These are phyloP conservation scores for Andrena dorsata DNA, from an alignment of 2,888 invertebrate genomes.

Conservation along the genomic window DNA sequence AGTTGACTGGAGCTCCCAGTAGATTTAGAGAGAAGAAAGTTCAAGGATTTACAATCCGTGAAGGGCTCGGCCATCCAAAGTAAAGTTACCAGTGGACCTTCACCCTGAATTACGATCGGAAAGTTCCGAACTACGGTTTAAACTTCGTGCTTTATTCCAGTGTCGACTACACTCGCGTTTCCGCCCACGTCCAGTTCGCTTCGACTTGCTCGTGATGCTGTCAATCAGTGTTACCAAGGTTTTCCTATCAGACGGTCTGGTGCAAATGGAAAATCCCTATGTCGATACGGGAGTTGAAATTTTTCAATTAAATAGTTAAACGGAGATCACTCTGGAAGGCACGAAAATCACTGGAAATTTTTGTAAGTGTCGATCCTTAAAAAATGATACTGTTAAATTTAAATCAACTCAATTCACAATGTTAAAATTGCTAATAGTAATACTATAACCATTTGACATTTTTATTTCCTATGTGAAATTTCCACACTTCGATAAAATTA, in stretches of 20 bases:
- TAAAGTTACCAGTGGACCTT: background rate
- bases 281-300: background rate
- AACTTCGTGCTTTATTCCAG: slow-evolving; percentile 15
- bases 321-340: too few species aligned
- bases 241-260: background rate
- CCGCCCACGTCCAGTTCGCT: too few species aligned
- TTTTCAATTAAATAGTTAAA: background rate
- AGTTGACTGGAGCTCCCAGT: too few species aligned
- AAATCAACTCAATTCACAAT: too few species aligned
- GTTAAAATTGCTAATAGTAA: too few species aligned
- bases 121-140: slow-evolving; percentile 3
- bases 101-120: slow-evolving; percentile 16
- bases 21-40: slow-evolving; percentile 1
- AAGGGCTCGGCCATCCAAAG: background rate
- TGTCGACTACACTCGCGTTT: slow-evolving; percentile 10
- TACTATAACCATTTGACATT: too few species aligned
- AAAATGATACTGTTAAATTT: too few species aligned
- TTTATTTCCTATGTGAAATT: too few species aligned
- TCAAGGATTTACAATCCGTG: background rate
- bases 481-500: too few species aligned
- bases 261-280: background rate
- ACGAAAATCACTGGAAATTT: too few species aligned
- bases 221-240: background rate
- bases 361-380: too few species aligned
- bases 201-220: too few species aligned